Evolutionary conservation across 2,888 invertebrate species (phyloP).

Genomic region (Chalcis sispes): DNA sequence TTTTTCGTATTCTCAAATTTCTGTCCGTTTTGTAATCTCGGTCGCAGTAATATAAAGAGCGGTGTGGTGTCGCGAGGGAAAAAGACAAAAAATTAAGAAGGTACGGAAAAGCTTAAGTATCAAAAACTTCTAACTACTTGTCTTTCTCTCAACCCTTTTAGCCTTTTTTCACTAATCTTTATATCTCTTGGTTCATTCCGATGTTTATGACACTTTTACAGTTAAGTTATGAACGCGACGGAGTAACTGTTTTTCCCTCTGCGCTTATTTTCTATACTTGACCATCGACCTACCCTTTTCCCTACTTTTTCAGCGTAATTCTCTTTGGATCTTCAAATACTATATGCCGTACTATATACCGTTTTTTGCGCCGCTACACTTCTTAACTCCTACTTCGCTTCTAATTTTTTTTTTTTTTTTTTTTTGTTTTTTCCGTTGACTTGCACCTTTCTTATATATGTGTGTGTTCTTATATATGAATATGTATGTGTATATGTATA

Average conservation of each 20-base stretch:
- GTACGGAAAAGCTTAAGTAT: slow-evolving; percentile 13
- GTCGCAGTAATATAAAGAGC: slow-evolving; percentile 1
- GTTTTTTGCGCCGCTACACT: not conserved
- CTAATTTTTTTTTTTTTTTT: not conserved
- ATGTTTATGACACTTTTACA: slow-evolving; percentile 53
- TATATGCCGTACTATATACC: too few relatives aligned
- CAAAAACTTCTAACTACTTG: slow-evolving; percentile 30
- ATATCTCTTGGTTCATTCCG: not conserved
- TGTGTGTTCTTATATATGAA: too few relatives aligned
- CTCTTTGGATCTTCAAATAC: too few relatives aligned
- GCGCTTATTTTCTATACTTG: slow-evolving; percentile 38
- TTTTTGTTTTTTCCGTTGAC: not conserved
- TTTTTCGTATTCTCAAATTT: not conserved
- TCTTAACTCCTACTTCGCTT: slow-evolving; percentile 18
- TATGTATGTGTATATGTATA: not conserved
- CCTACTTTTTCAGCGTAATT: slow-evolving; percentile 29
- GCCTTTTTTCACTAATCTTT: slow-evolving; percentile 39
- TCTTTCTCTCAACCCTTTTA: slow-evolving; percentile 38
- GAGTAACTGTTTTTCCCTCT: slow-evolving; percentile 45
- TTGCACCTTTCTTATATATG: not conserved
- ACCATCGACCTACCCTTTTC: slow-evolving; percentile 36
- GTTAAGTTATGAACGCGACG: slow-evolving; percentile 42
- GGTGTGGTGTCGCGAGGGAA: not conserved
- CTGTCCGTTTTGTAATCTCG: not conserved
- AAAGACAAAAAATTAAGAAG: slow-evolving; percentile 30